Base-by-base conservation (phyloP, 2,888 invertebrate genomes). In the Rhamnusium bicolor region DNA sequence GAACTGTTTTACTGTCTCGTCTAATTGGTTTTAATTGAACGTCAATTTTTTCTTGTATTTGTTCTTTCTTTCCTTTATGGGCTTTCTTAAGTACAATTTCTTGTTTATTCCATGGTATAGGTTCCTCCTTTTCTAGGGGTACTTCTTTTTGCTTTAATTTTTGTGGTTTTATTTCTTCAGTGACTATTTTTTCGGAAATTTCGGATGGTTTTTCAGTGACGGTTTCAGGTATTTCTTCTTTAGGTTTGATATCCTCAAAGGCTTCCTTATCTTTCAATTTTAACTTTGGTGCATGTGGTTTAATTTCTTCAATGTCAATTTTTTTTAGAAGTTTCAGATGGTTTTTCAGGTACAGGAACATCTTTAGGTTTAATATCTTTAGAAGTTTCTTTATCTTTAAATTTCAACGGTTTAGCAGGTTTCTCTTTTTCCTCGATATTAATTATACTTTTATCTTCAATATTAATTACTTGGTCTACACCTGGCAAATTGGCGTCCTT, bases 331-430 rank as follows among this genome's bases (percentile, higher is more conserved):
- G 72, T 65, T 60, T 58, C 29, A 29, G 58, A 32, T 10, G 32
- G 24, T 58, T 54, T 16, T 29, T 80, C 60, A 24, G 56, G 75
- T 58, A 70, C 75, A n/a, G n/a, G n/a, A n/a, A 49, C 76, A 79
- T 80, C 80, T 68, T 82, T 79, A 56, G 83, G 77, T 67, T 67
- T 67, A 10, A 49, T 53, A 32, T 66, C 58, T 12, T 91, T 82
- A 46, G 84, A 86, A 21, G 91, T 88, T 73, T 90, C 89, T 86
- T 94, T 92, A 82, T 94, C 91, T 8, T 91, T 94, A 92, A 46
- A 29, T 54, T 32, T 32, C 32, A 32, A 10, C 12, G 10, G 12
- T 10, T 12, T 32, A 1, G 10, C 12, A 2, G 32, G 12, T 10
- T 32, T 32, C 12, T 32, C 75, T 73, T 1, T 10, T 40, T 40